Base-by-base conservation (phyloP, 2,797 vertebrate species). In the Sebastes melanostomus region DNA sequence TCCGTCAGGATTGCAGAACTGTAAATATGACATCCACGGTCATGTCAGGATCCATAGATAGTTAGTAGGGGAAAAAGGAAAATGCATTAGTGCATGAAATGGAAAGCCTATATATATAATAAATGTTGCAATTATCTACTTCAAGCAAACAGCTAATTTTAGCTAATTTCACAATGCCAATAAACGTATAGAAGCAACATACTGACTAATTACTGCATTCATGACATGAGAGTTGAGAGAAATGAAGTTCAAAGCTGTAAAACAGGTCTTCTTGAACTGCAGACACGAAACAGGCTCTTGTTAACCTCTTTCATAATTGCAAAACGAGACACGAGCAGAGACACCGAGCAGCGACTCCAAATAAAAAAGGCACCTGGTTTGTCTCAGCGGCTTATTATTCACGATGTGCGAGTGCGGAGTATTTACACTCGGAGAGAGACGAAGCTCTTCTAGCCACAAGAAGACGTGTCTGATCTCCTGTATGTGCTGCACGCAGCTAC, bases 391-490 rank as follows among this genome's bases (percentile, higher is more conserved):
- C 85, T 78, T 81, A 83, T 90, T 89, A 84, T 83, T 88, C 81
- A 84, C 61, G 77, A 87, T 76, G 84, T 81, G 80, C 1, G 72
- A 82, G 60, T 36, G 78, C 16, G 5, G 62, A 85, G 50, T 60
- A 83, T 89, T 93, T 86, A 84, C 87, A 82, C 91, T 89, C 52
- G 10, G 8, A 78, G 85, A 42, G 55, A 75, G 69, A 13, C 29
- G 74, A 88, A 77, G 84, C 72, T 83, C 85, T 80, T 84, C 75
- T 71, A 76, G 77, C 80, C 86, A 34, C 85, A 77, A 71, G 75
- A 82, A 87, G 86, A 91, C 67, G 50, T 78, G 84, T 86, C 88
- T 90, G 92, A 93, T 93, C 86, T 90, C 73, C 61, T 46, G 81
- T 67, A 81, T 76, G 63, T 38, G 80, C 84, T 78, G 72, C 78